A percentile compares a stretch with the other conserved stretches of the same genome.
Conservation (phyloP, 2,797 vertebrate genomes). For the Pagetopsis macropterus region DNA sequence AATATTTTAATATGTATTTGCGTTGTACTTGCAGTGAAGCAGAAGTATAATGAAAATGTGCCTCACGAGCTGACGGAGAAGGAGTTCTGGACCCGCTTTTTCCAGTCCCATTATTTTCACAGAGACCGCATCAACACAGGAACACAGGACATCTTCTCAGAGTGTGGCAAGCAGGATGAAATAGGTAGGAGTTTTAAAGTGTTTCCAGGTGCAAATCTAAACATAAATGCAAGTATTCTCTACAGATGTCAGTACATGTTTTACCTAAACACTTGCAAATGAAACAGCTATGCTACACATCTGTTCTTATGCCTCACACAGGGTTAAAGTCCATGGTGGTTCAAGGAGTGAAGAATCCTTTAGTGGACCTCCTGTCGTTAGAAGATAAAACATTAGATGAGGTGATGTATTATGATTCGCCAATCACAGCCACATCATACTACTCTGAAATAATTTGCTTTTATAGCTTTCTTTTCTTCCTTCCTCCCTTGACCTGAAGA, state of each 20-base stretch:
- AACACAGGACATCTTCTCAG: slow-evolving; percentile 96
- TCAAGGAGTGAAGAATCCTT: slow-evolving; percentile 97
- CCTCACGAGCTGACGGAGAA: slow-evolving; percentile 97
- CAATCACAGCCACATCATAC: not conserved
- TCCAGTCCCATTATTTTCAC: slow-evolving; percentile 99
- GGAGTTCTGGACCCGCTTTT: slow-evolving; percentile 99
- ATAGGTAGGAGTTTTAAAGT: slow-evolving; percentile 83
- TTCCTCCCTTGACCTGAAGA: not conserved
- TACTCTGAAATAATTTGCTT: not conserved
- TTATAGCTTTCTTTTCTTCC: not conserved
- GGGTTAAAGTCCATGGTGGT: slow-evolving; percentile 95
- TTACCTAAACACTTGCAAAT: not conserved
- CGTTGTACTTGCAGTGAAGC: slow-evolving; percentile 87
- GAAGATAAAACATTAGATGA: slow-evolving; percentile 97
- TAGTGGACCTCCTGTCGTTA: slow-evolving; percentile 92
- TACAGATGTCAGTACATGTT: not conserved
- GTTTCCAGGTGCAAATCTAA: not conserved
- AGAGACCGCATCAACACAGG: slow-evolving; percentile 95
- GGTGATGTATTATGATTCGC: slow-evolving; percentile 75
- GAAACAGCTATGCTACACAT: not conserved
- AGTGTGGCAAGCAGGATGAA: slow-evolving; percentile 98
- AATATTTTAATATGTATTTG: slow-evolving; percentile 20
- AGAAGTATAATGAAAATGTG: slow-evolving; percentile 98
- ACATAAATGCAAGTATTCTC: not conserved
- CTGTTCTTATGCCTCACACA: slow-evolving; percentile 63